These are phyloP conservation scores for Zaprionus lachaisei DNA, from an alignment of 1,140 invertebrate species.

Conservation along the genomic window DNA sequence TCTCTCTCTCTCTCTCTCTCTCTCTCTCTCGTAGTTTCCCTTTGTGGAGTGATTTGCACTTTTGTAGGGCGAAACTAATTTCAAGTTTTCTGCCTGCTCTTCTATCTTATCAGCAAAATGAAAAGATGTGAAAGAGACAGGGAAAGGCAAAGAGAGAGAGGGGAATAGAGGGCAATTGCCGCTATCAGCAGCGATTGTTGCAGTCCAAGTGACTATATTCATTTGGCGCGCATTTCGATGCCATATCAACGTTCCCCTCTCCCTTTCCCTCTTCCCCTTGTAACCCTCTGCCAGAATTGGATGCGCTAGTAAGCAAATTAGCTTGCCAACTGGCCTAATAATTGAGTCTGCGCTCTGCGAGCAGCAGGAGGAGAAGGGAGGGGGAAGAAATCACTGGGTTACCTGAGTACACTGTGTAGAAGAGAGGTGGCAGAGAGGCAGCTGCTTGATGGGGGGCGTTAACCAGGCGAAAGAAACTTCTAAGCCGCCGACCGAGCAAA, in stretches of 20 bases:
- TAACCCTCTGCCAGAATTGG: constrained; percentile 11
- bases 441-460: constrained; percentile 52
- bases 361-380: neutral
- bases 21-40: neutral
- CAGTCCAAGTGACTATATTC: constrained; percentile 60
- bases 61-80: constrained; percentile 27
- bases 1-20: neutral
- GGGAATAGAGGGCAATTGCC: neutral
- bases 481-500: constrained; percentile 55
- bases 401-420: neutral
- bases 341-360: constrained; percentile 34
- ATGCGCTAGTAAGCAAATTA: constrained; percentile 74
- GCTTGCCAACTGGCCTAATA: constrained; percentile 63
- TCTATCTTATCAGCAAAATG: constrained; percentile 38
- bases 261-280: neutral
- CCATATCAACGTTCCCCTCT: neutral
- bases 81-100: constrained; percentile 20
- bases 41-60: constrained; percentile 31
- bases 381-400: constrained; percentile 7
- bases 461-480: constrained; percentile 61
- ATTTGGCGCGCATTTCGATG: constrained; percentile 60
- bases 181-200: constrained; percentile 59
- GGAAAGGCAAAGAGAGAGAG: neutral
- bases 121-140: neutral
- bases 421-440: neutral